A percentile compares a stretch with the other conserved stretches of the same genome.
Evolutionary conservation across 1,140 invertebrate genomes (phyloP).

Genomic region (Scaptomyza hsui): DNA sequence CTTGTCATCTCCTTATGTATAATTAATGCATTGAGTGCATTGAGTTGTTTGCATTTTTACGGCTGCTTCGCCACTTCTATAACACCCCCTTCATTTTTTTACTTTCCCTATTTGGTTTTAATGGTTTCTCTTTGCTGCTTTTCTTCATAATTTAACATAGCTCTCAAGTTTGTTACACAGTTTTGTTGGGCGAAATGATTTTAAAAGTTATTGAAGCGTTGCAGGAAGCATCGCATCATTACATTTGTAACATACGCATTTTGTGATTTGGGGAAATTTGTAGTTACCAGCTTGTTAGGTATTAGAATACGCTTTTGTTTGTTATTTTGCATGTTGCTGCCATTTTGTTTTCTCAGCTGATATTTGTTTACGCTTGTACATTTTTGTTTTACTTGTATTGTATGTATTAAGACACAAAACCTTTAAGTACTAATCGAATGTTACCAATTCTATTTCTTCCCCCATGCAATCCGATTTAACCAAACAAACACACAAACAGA

Average conservation of each 20-base stretch:
- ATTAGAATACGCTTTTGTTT: conserved; percentile 21
- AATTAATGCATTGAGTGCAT: conserved; percentile 45
- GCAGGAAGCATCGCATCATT: background rate
- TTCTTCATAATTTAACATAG: too few relatives aligned
- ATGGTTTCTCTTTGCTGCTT: conserved; percentile 19
- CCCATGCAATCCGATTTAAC: conserved; percentile 32
- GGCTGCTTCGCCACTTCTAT: conserved; percentile 24
- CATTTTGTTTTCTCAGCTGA: conserved; percentile 37
- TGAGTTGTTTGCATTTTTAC: conserved; percentile 38
- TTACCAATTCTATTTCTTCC: conserved; percentile 44
- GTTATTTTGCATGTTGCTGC: conserved; percentile 63
- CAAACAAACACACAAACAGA: conserved; percentile 44
- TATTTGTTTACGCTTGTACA: conserved; percentile 1
- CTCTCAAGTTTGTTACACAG: background rate
- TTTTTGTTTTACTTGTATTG: conserved; percentile 26
- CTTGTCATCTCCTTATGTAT: conserved; percentile 33
- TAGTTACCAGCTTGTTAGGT: background rate
- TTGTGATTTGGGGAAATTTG: conserved; percentile 4
- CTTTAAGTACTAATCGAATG: conserved; percentile 58
- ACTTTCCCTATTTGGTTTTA: background rate
- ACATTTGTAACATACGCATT: background rate
- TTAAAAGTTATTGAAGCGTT: conserved; percentile 23
- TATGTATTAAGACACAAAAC: conserved; percentile 10
- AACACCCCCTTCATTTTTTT: background rate
- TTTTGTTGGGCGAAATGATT: conserved; percentile 9